Conservation (phyloP, 2,888 invertebrate species). For the Caprella mutica region DNA sequence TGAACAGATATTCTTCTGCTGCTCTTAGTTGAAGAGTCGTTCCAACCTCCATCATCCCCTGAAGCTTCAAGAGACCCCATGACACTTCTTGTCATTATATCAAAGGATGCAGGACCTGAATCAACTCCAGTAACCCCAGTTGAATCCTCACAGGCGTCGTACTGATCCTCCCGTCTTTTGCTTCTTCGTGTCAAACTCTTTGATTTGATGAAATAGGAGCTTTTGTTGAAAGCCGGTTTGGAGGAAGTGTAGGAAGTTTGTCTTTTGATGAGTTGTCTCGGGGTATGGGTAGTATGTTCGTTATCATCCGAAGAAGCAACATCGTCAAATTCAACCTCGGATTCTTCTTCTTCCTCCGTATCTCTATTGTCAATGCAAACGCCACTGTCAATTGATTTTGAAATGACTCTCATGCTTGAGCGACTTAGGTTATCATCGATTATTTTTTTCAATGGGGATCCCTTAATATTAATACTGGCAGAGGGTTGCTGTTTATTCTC, state of each 20-base stretch:
- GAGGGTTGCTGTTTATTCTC: background rate
- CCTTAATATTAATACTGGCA: background rate
- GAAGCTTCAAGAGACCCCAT: background rate
- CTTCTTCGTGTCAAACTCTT: conserved; percentile 1
- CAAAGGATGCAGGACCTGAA: too few relatives aligned
- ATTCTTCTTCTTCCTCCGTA: conserved; percentile 9
- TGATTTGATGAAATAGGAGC: too few relatives aligned
- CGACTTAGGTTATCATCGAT: background rate
- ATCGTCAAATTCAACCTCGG: conserved; percentile 4
- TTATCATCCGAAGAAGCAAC: conserved; percentile 2
- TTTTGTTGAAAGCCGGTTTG: too few relatives aligned
- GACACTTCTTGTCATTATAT: conserved; percentile 5
- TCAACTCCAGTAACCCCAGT: too few relatives aligned
- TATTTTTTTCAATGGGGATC: background rate
- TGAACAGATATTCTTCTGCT: too few relatives aligned
- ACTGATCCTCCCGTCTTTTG: background rate
- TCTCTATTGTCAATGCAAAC: conserved; percentile 20
- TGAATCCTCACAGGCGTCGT: too few relatives aligned
- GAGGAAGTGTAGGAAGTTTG: background rate
- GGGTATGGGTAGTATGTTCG: background rate
- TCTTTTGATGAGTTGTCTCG: background rate
- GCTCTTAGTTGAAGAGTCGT: too few relatives aligned
- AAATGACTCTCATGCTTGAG: conserved; percentile 13
- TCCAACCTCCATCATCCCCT: too few relatives aligned
- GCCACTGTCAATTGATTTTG: conserved; percentile 26